Evolutionary conservation across 1,140 invertebrate species (phyloP).

Genomic region (Cyclina sinensis): DNA sequence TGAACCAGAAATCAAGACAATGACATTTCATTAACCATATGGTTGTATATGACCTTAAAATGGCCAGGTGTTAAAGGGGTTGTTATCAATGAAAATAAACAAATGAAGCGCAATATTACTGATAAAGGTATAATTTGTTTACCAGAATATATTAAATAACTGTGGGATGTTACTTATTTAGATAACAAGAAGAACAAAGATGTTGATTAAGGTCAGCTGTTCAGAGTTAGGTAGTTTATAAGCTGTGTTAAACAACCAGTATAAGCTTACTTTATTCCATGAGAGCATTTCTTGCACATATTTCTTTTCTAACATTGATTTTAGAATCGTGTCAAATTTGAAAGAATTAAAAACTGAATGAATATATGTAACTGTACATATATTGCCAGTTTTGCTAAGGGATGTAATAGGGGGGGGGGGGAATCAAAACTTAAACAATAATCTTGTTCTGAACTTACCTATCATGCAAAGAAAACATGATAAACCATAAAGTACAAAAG

Average conservation of each 20-base stretch:
- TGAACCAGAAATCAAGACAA: background rate
- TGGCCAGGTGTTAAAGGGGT: background rate
- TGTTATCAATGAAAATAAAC: background rate
- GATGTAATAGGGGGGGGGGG: no score
- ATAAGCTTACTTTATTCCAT: no score
- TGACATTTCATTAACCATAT: background rate
- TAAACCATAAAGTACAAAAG: conserved; percentile 94
- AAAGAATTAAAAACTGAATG: no score
- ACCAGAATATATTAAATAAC: background rate
- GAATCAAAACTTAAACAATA: no score
- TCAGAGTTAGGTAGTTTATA: background rate
- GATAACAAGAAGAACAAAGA: background rate
- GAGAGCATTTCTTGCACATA: no score
- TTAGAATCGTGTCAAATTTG: no score
- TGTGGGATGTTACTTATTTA: background rate
- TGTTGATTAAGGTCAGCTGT: background rate
- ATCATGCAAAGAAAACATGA: conserved; percentile 97
- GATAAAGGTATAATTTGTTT: conserved; percentile 2
- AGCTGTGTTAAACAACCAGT: no score
- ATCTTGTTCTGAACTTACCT: conserved; percentile 89
- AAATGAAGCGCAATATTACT: background rate
- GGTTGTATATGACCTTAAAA: background rate
- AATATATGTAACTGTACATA: no score
- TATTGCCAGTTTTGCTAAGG: no score
- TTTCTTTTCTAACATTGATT: no score